phyloP scores from a whole-genome alignment of 2,797 vertebrate genomes.

The Lutjanus argentimaculatus region DNA sequence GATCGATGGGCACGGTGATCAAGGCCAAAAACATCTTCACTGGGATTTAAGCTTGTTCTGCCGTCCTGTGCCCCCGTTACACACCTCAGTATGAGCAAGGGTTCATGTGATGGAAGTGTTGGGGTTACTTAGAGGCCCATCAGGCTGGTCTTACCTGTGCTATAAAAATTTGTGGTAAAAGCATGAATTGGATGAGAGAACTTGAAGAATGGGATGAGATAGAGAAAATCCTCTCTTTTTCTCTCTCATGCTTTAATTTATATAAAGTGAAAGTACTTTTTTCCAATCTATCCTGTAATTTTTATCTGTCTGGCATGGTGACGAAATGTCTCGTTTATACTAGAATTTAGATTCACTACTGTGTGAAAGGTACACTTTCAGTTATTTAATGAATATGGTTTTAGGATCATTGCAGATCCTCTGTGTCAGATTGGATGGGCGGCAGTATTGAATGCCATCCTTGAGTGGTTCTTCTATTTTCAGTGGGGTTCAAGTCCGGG shows the following conservation, averaged over 20 bases:
- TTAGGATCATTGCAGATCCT: background rate
- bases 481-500: background rate
- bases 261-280: background rate
- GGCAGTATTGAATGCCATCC: too few species aligned
- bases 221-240: background rate
- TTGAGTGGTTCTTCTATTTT: background rate
- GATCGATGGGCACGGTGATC: conserved; percentile 87
- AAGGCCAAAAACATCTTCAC: conserved; percentile 90
- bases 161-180: conserved; percentile 8
- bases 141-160: conserved; percentile 21
- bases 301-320: conserved; percentile 1
- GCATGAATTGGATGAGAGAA: conserved; percentile 9
- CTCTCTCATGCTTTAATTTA: conserved; percentile 6
- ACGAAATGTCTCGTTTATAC: background rate
- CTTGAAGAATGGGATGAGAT: background rate
- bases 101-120: conserved; percentile 44
- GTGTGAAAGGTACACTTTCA: conserved; percentile 1
- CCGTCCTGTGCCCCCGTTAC: conserved; percentile 61
- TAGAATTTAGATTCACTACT: background rate
- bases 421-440: too few species aligned
- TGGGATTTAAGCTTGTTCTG: conserved; percentile 84
- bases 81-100: conserved; percentile 51
- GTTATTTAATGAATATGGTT: background rate
- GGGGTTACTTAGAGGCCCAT: conserved; percentile 33
- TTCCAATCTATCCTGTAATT: background rate